phyloP scores from a whole-genome alignment of 2,888 invertebrate species.

The Odontomyia ornata region DNA sequence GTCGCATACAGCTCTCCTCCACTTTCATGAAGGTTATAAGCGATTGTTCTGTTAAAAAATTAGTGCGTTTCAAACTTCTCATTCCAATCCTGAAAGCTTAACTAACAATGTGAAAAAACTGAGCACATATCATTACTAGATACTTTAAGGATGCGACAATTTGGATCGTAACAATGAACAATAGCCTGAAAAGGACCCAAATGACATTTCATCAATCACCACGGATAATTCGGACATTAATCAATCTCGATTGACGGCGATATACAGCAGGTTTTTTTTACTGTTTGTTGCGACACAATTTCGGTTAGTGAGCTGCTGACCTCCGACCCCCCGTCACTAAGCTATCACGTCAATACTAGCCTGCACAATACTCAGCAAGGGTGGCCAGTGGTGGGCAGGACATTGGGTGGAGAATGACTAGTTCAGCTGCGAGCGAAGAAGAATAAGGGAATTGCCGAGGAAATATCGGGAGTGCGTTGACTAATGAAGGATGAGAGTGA shows the following conservation, averaged over 20 bases:
- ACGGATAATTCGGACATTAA: constrained; percentile 54
- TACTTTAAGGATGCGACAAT: constrained; percentile 22
- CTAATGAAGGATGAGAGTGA: constrained; percentile 21
- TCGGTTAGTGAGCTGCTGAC: neutral
- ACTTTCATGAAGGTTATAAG: no score
- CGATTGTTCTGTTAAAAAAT: no score
- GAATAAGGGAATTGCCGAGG: neutral
- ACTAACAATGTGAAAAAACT: neutral
- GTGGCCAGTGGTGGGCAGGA: no score
- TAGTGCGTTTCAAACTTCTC: no score
- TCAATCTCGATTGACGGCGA: constrained; percentile 53
- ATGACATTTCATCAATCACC: constrained; percentile 55
- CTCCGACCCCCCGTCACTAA: neutral
- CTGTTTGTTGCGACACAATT: constrained; percentile 21
- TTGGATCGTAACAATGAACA: constrained; percentile 39
- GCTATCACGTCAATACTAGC: neutral
- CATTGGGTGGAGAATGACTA: no score
- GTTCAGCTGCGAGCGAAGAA: neutral
- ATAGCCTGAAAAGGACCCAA: constrained; percentile 52
- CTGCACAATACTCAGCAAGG: neutral
- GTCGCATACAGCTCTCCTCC: no score
- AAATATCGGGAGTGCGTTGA: neutral
- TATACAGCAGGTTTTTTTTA: constrained; percentile 31
- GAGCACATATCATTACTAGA: neutral
- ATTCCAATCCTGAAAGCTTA: no score